Conservation (phyloP, 2,888 invertebrate species). For the Pyrochroa serraticornis region DNA sequence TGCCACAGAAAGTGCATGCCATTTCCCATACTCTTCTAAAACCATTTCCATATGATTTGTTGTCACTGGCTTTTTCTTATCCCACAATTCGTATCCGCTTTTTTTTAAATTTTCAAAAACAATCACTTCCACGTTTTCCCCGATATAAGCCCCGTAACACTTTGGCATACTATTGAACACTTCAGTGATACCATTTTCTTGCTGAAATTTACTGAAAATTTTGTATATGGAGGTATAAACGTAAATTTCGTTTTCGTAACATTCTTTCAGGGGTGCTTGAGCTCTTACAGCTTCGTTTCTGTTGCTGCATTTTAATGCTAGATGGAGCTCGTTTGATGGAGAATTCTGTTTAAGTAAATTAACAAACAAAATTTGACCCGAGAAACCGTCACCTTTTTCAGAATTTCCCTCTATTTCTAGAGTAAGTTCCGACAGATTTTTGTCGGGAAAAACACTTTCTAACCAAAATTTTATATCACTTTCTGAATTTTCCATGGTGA, state of each 20-base stretch:
- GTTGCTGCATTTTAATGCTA: constrained; percentile 18
- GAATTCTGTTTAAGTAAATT: background rate
- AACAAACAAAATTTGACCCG: constrained; percentile 19
- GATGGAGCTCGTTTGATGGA: constrained; percentile 1
- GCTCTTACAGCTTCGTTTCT: constrained; percentile 8
- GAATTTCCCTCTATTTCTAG: constrained; percentile 14
- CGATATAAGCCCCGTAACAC: constrained; percentile 16
- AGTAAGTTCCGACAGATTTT: background rate
- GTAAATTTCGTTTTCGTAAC: constrained; percentile 21
- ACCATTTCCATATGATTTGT: constrained; percentile 25
- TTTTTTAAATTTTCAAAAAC: constrained; percentile 32
- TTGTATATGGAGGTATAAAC: constrained; percentile 16
- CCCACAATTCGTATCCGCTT: constrained; percentile 25
- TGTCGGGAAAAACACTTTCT: background rate
- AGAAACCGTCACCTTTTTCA: constrained; percentile 20
- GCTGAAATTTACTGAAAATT: constrained; percentile 22
- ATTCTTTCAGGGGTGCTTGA: constrained; percentile 9
- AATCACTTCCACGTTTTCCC: constrained; percentile 27
- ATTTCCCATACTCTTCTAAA: constrained; percentile 33
- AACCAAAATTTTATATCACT: constrained; percentile 8
- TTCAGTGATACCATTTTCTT: constrained; percentile 14
- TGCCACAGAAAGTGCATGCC: constrained; percentile 39
- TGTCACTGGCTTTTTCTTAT: constrained; percentile 26
- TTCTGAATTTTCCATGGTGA: constrained; percentile 5
- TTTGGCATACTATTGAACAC: constrained; percentile 17